Conservation (phyloP, 2,797 vertebrate genomes). For the Phaenicophaeus curvirostris region DNA sequence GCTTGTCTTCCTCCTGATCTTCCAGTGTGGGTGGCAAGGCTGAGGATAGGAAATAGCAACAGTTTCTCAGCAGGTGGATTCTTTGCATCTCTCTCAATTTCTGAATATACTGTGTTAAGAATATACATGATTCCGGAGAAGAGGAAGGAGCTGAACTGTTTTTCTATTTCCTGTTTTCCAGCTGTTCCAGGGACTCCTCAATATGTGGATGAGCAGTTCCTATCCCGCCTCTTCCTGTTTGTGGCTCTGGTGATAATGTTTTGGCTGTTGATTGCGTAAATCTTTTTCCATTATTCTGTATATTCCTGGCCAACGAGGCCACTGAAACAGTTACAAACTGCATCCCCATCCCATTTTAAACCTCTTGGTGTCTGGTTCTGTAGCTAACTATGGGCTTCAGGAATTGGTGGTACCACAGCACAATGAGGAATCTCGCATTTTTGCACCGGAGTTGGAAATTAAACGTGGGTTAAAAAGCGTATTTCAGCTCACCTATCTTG, state of each 20-base stretch:
- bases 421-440: conserved; percentile 55
- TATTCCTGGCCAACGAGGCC: conserved; percentile 31
- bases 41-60: not conserved
- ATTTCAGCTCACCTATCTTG: conserved; percentile 24
- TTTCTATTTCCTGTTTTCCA: conserved; percentile 70
- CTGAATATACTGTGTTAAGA: not conserved
- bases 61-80: not conserved
- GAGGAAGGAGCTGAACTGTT: conserved; percentile 26
- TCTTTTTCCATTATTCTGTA: conserved; percentile 33
- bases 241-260: conserved; percentile 98
- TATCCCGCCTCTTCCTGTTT: conserved; percentile 97
- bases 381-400: conserved; percentile 54
- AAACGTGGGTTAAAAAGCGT: conserved; percentile 43
- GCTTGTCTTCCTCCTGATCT: not conserved
- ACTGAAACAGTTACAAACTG: conserved; percentile 62
- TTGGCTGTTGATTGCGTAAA: conserved; percentile 95
- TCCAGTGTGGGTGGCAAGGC: not conserved
- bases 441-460: conserved; percentile 66
- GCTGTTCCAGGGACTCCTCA: conserved; percentile 96
- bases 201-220: conserved; percentile 95
- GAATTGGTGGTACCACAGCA: conserved; percentile 43
- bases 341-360: conserved; percentile 55
- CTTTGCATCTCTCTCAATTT: not conserved
- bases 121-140: not conserved
- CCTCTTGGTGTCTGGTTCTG: conserved; percentile 63